Percentiles rank a stretch among this genome's conserved stretches.
Evolutionary conservation across 2,113 vertebrate species (phyloP).

Genomic region (Passer montanus): DNA sequence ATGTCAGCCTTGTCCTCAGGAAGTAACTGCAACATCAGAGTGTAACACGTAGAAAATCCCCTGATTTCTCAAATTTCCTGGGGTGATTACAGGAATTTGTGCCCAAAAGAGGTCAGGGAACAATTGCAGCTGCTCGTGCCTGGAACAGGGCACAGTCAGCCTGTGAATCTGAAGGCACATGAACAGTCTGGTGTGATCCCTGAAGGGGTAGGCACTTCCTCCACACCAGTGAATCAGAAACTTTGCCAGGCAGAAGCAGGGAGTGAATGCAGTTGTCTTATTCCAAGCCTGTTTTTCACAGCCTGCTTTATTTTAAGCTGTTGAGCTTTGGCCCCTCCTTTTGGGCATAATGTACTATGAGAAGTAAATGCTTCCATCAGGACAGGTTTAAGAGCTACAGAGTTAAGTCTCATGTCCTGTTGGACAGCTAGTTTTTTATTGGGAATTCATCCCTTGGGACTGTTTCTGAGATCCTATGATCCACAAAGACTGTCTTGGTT

Average conservation of each 20-base stretch:
- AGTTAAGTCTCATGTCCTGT: not conserved
- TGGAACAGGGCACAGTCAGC: not conserved
- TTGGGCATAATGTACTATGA: not conserved
- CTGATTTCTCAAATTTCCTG: constrained; percentile 12
- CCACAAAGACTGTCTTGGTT: not conserved
- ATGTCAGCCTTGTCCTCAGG: not conserved
- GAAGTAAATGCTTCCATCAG: not conserved
- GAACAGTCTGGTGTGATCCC: not conserved
- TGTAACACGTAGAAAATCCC: not conserved
- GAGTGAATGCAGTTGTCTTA: not conserved
- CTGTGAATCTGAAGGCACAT: not conserved
- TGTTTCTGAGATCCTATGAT: not conserved
- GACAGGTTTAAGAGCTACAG: not conserved
- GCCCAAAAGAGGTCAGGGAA: not conserved
- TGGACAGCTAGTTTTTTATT: not conserved
- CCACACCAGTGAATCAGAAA: not conserved
- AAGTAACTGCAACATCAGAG: not conserved
- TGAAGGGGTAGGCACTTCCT: not conserved
- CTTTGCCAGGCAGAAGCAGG: not conserved
- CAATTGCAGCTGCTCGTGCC: not conserved
- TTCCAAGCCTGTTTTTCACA: not conserved
- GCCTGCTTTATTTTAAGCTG: not conserved
- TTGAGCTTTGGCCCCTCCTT: not conserved
- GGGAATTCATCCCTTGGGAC: not conserved
- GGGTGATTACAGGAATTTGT: not conserved